Conservation (phyloP, 2,888 invertebrate genomes). For the Plutella xylostella region DNA sequence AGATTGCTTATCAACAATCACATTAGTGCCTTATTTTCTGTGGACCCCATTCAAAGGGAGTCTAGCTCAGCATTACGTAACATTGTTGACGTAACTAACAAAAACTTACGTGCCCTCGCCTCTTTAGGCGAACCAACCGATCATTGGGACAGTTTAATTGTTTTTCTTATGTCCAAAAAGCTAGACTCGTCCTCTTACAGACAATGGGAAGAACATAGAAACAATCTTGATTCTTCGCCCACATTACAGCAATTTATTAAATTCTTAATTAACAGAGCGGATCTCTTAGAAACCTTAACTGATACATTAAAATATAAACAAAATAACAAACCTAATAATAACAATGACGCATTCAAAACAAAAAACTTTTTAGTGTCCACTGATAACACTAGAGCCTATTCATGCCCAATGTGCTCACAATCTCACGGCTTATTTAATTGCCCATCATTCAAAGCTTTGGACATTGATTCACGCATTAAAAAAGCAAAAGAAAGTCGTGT, state of each 20-base stretch:
- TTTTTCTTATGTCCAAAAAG: neutral
- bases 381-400: neutral
- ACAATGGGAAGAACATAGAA: conserved; percentile 12
- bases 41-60: neutral
- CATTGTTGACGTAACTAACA: conserved; percentile 18
- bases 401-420: conserved; percentile 8
- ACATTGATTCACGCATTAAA: conserved; percentile 1
- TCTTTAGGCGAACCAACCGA: conserved; percentile 18
- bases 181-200: neutral
- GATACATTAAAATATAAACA: conserved; percentile 1
- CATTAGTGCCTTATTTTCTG: conserved; percentile 7
- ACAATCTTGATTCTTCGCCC: conserved; percentile 2
- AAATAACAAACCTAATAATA: neutral
- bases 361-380: neutral
- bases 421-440: conserved; percentile 11
- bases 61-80: conserved; percentile 12
- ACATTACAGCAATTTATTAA: conserved; percentile 7
- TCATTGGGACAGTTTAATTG: conserved; percentile 15
- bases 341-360: too few species aligned
- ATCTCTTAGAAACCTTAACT: conserved; percentile 10
- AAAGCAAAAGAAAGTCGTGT: conserved; percentile 4
- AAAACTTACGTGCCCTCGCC: conserved; percentile 19
- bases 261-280: conserved; percentile 11
- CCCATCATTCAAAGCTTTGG: conserved; percentile 5
- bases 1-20: conserved; percentile 16